These are phyloP conservation scores for Brienomyrus brachyistius DNA, from an alignment of 2,113 vertebrate genomes.

Conservation along the genomic window DNA sequence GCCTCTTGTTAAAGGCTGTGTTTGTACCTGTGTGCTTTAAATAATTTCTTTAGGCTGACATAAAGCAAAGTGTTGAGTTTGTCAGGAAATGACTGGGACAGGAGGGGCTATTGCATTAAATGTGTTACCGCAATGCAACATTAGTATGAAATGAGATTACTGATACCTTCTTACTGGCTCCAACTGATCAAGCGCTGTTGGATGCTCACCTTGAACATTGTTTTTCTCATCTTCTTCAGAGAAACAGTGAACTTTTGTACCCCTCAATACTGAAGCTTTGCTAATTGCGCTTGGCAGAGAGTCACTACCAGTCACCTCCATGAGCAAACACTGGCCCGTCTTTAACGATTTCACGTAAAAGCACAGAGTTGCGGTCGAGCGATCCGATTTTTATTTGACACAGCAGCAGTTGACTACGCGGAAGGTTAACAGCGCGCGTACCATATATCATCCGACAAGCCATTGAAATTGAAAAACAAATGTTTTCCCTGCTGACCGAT, in stretches of 20 bases:
- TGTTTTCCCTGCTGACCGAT: conserved; percentile 2
- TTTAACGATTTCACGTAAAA: background rate
- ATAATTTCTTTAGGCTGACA: background rate
- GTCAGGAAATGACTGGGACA: background rate
- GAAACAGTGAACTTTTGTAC: background rate
- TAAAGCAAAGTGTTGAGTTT: background rate
- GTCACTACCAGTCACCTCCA: background rate
- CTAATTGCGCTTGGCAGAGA: background rate
- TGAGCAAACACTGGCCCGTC: background rate
- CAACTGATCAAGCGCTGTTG: background rate
- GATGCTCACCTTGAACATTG: background rate
- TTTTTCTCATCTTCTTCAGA: background rate
- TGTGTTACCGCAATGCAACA: background rate
- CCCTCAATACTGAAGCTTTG: background rate
- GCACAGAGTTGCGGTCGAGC: background rate
- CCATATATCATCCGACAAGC: background rate
- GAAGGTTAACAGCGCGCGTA: background rate
- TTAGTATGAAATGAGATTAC: background rate
- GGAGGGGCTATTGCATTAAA: background rate
- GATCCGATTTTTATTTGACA: background rate
- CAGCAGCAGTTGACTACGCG: background rate
- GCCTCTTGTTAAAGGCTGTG: background rate
- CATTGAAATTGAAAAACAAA: background rate
- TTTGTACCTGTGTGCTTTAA: background rate
- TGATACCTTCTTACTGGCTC: background rate